Percentiles rank a stretch among this genome's conserved stretches.
phyloP scores from a whole-genome alignment of 37 sponge, comb jelly and placozoan genomes.

The Aphrocallistes beatrix region DNA sequence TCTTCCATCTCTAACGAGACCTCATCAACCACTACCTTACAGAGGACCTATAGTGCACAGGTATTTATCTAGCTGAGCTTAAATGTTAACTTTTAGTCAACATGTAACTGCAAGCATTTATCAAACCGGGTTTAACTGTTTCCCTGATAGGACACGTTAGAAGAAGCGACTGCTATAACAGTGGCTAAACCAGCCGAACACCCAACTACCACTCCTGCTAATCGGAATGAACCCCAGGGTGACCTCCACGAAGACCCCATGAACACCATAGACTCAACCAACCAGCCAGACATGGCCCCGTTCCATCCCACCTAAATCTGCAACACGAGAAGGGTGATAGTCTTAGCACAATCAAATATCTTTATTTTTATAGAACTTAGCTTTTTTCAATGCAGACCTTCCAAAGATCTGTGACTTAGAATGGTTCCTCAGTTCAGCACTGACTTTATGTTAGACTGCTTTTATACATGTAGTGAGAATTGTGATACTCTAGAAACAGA shows the following conservation, averaged over 20 bases:
- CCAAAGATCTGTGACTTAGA: constrained; percentile 12
- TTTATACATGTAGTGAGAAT: constrained; percentile 18
- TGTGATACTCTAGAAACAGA: background rate
- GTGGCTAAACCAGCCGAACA: background rate
- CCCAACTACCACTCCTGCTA: background rate
- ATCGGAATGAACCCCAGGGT: background rate
- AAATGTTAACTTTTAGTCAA: background rate
- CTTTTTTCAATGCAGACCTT: constrained; percentile 12
- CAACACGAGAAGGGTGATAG: background rate
- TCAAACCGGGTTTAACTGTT: background rate
- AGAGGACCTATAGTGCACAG: constrained; percentile 87
- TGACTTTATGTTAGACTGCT: constrained; percentile 15
- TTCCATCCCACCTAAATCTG: background rate
- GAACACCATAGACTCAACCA: background rate
- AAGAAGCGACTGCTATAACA: background rate
- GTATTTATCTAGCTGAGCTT: constrained; percentile 12
- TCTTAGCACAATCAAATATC: background rate
- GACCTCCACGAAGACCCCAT: background rate
- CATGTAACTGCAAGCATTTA: no score
- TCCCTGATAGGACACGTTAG: background rate
- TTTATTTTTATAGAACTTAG: constrained; percentile 18
- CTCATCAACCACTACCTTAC: constrained; percentile 49
- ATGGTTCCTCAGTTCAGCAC: constrained; percentile 6
- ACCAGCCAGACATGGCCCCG: constrained; percentile 12
- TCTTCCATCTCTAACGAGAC: constrained; percentile 72